Evolutionary conservation across 2,888 invertebrate genomes (phyloP), one percentile per base, ranked within the genome.

Genomic region (Lissonota sp.): DNA sequence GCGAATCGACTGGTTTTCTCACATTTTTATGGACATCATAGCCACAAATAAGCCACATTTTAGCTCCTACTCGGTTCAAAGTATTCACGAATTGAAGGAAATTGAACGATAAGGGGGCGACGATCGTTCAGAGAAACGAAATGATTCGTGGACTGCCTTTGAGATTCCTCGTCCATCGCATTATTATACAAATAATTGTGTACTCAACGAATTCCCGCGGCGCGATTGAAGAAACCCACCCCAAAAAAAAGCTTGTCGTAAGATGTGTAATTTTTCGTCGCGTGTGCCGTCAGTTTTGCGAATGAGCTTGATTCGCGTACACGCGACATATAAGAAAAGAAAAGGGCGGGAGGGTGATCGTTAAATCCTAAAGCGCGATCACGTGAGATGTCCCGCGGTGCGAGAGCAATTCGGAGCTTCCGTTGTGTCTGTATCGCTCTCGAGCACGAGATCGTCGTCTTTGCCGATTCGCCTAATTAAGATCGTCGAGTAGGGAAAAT

Each of bases 401-500:
- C 44, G 14, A 42, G 14, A 12, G 60, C 40, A 10, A 46, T 16
- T 7, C 44, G 37, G 49, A 60, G 75, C 79, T 80, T 80, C 79
- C 71, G 75, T 75, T 44, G 53, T 40, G 14, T 46, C 6, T 14
- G 16, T 74, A 57, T 73, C 73, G 73, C 40, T 3, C 44, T 26
- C 53, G 44, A 73, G 37, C 63, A 55, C 55, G 62, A 67, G 62
- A 76, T 76, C 71, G 62, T 75, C 75, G 46, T 71, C 63, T 64
- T 63, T 14, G 46, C 55, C 37, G 71, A 16, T 63, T 69, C 71
- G 67, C 71, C 78, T 82, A 84, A 84, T 84, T 84, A 84, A 82
- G 84, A 82, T 80, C 82, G 64, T 63, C 44, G 72, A 37, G 60
- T 55, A 42, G 67, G 67, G 69, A 80, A 82, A 82, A 79, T 82